Evolutionary conservation across 2,888 invertebrate genomes (phyloP), one percentile per base, ranked within the genome.

Genomic region (Macrosiphum euphorbiae): DNA sequence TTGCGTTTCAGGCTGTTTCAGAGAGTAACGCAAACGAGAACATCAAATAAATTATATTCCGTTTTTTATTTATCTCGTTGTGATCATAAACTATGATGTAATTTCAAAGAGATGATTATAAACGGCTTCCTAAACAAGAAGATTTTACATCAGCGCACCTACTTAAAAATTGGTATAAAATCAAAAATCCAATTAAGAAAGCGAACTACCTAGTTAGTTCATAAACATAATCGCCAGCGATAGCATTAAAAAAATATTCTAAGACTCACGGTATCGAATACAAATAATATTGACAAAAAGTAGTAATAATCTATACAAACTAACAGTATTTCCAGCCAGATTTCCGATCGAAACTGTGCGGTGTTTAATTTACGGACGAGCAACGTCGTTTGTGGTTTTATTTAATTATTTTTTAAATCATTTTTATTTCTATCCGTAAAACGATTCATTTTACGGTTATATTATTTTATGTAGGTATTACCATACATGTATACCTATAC

Each of bases 361-460:
- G 8, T n/a, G 50, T 52, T 20, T 87, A 87, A 87, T 87, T 50
- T 87, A 87, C n/a, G 20, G 52, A 20, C 10, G 20, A n/a, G n/a
- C 50, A 0, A 35, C 87, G 50, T n/a, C n/a, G 58, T 58, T 87
- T 44, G 87, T 26, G 35, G 55, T 88, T 41, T 88, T 35, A 55
- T 88, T 41, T 88, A 87, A 87, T 55, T 41, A 55, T 41, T 55
- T 88, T 55, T 50, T n/a, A 55, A 88, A 88, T 52, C 35, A 78
- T 78, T 85, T 85, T 85, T 85, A 85, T 85, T 44, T 44, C 44
- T 85, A 85, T 26, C 85, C 24, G 35, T 78, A 85, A 28, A 85
- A 85, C 85, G 85, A 85, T 41, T 78, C 35, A 78, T 78, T 78
- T 78, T 78, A 78, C 78, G 35, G 35, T 78, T 78, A 78, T 78